Conservation (phyloP, 2,113 vertebrate species). For the Chunga burmeisteri region DNA sequence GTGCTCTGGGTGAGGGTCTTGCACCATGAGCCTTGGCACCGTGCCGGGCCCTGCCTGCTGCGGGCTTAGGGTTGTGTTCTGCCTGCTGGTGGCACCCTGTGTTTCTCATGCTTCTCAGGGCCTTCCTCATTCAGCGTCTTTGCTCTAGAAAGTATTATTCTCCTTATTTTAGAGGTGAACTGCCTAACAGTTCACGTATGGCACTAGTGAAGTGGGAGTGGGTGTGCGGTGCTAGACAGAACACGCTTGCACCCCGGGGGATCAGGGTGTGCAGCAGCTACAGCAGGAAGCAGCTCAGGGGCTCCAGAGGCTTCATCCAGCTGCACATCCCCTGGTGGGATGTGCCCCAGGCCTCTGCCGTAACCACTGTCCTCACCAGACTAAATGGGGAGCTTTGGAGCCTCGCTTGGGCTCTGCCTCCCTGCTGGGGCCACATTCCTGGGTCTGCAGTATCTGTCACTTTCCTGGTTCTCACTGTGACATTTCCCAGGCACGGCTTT, state of each 20-base stretch:
- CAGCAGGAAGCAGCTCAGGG: neutral
- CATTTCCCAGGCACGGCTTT: neutral
- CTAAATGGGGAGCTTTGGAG: neutral
- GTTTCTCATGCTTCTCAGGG: neutral
- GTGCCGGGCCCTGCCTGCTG: neutral
- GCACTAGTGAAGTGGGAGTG: neutral
- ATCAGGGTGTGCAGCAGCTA: too few relatives aligned
- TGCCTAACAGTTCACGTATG: neutral
- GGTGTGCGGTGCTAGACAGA: neutral
- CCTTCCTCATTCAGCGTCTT: neutral
- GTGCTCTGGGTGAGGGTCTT: neutral
- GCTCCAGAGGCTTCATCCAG: neutral
- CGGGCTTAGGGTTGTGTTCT: neutral
- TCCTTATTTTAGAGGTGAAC: neutral
- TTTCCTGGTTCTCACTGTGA: neutral
- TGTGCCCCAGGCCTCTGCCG: neutral
- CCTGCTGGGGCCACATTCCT: neutral
- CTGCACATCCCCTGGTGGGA: rapidly evolving
- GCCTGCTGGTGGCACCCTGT: neutral
- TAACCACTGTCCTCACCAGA: neutral
- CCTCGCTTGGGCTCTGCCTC: neutral
- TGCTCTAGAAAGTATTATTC: neutral
- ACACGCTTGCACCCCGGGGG: neutral
- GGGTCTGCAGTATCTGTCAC: neutral
- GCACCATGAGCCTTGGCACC: neutral